Evolutionary conservation across 1,140 invertebrate genomes (phyloP).

Genomic region (Marisa cornuarietis): DNA sequence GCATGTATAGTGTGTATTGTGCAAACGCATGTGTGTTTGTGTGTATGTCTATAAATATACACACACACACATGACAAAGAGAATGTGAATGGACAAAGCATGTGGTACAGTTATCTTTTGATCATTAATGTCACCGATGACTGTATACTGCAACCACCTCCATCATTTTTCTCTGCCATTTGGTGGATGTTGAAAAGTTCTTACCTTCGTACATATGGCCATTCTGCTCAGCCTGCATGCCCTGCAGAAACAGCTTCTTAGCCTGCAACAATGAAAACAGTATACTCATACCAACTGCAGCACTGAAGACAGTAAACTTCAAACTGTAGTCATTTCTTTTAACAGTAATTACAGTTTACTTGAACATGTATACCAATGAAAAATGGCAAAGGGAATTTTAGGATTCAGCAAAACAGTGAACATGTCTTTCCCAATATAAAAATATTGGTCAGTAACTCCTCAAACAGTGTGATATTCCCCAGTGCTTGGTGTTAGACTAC

Average conservation of each 20-base stretch:
- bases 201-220: slow-evolving; percentile 60
- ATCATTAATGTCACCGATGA: too few relatives aligned
- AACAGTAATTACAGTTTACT: too few relatives aligned
- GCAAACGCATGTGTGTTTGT: too few relatives aligned
- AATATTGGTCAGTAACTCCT: not conserved
- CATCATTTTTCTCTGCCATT: too few relatives aligned
- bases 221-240: slow-evolving; percentile 56
- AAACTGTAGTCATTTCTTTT: too few relatives aligned
- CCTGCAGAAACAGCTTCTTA: slow-evolving; percentile 57
- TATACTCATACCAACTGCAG: slow-evolving; percentile 28
- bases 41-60: not conserved
- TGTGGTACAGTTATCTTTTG: too few relatives aligned
- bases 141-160: too few relatives aligned
- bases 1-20: too few relatives aligned
- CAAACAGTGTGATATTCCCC: not conserved
- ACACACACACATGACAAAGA: not conserved
- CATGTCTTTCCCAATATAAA: not conserved
- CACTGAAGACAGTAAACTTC: not conserved
- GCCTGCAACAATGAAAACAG: slow-evolving; percentile 42
- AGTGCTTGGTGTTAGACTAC: too few relatives aligned
- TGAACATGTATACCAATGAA: too few relatives aligned
- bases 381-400: not conserved
- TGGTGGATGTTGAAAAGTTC: too few relatives aligned
- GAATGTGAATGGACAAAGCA: too few relatives aligned
- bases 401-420: not conserved